Conservation (phyloP, 2,797 vertebrate species). For the Sparidentex hasta region DNA sequence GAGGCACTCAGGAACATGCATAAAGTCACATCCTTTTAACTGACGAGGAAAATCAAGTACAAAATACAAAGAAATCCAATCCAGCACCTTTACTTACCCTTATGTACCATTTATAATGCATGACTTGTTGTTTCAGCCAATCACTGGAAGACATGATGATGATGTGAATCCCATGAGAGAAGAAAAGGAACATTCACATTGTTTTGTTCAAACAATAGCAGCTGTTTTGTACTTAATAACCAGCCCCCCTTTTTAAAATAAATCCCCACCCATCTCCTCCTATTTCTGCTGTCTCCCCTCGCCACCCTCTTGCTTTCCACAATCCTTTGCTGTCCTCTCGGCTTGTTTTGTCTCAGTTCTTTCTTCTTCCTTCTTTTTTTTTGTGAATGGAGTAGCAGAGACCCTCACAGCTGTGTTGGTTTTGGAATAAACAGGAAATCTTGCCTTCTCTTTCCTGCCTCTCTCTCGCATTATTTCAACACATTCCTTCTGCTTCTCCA, state of each 20-base stretch:
- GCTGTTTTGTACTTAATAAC: conserved; percentile 21
- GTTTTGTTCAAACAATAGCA: not conserved
- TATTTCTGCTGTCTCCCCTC: not conserved
- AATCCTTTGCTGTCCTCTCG: not conserved
- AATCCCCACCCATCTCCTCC: not conserved
- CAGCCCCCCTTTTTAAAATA: not conserved
- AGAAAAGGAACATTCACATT: not conserved
- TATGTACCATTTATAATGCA: no score
- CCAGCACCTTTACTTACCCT: no score
- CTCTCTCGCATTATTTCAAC: conserved; percentile 23
- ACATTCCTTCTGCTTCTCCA: conserved; percentile 41
- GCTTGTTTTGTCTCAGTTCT: not conserved
- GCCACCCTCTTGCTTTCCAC: not conserved
- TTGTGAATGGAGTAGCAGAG: not conserved
- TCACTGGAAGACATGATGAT: not conserved
- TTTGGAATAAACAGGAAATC: conserved; percentile 26
- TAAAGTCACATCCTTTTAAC: no score
- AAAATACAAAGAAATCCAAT: no score
- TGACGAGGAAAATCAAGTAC: no score
- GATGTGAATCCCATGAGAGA: not conserved
- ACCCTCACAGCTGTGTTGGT: not conserved
- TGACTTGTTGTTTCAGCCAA: no score
- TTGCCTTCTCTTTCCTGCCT: not conserved
- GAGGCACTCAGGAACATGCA: no score
- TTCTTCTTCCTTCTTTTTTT: no score